These are phyloP conservation scores for Brenthis hecate DNA, from an alignment of 2,888 invertebrate species.

Conservation along the genomic window DNA sequence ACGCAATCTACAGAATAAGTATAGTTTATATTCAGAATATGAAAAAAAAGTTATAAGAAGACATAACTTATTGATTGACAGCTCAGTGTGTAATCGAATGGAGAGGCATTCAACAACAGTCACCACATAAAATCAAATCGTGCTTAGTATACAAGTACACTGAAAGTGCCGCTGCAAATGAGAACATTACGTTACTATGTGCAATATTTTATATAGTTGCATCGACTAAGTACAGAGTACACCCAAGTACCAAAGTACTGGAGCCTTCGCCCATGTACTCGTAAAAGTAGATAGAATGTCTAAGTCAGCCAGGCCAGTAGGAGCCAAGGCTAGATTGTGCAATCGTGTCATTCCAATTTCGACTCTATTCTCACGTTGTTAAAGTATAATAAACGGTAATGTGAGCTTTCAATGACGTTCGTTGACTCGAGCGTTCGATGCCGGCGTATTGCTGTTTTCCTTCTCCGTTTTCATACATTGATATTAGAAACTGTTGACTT, in stretches of 20 bases:
- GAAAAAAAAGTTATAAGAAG: background rate
- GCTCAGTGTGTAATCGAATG: background rate
- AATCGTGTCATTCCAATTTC: slow-evolving; percentile 47
- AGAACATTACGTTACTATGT: slow-evolving; percentile 49
- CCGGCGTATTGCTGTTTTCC: slow-evolving; percentile 80
- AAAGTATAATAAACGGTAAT: slow-evolving; percentile 51
- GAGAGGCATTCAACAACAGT: background rate
- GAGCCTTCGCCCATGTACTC: slow-evolving; percentile 78
- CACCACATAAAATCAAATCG: background rate
- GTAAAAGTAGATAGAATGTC: slow-evolving; percentile 83
- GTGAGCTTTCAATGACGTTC: slow-evolving; percentile 76
- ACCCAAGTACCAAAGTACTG: slow-evolving; percentile 65
- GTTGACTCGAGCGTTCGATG: slow-evolving; percentile 81
- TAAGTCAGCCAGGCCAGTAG: slow-evolving; percentile 82
- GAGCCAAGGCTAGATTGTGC: slow-evolving; percentile 79
- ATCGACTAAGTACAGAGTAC: slow-evolving; percentile 57
- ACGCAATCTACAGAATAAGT: too few species aligned
- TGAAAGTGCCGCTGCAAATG: slow-evolving; percentile 62
- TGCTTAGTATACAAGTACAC: slow-evolving; percentile 51
- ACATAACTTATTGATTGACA: too few species aligned
- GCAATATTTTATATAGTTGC: slow-evolving; percentile 49
- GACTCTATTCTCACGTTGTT: slow-evolving; percentile 48
- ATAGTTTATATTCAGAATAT: background rate
- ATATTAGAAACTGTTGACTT: slow-evolving; percentile 76
- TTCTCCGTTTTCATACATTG: slow-evolving; percentile 81